Evolutionary conservation across 2,113 vertebrate species (phyloP), one percentile per base, ranked within the genome.

Genomic region (Misgurnus mizolepis): DNA sequence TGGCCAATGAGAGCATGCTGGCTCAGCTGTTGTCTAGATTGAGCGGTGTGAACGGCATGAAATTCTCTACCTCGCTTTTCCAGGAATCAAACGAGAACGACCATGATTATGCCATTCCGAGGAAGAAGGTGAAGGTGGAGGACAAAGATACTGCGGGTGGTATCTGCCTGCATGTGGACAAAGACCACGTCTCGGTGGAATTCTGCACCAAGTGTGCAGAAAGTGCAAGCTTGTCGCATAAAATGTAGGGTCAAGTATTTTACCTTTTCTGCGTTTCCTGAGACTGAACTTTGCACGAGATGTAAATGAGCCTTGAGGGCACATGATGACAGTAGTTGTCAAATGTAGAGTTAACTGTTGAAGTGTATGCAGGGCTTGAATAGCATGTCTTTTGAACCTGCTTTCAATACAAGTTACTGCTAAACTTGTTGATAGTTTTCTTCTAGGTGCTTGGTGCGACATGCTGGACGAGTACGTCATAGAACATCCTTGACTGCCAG

Each of bases 361-460:
- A 72, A 76, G 40, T 85, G 58, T 75, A 18, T 67, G 69, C 61
- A 78, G 70, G 66, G 80, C 64, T 76, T 84, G 82, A 84, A 83
- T 86, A 88, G 89, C 89, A 90, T 92, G 89, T 74, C 70, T 85
- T 40, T 71, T 82, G 71, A 81, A 81, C 83, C 75, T 89, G 61
- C 84, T 84, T 85, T 77, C n/a, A 93, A 91, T 94, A 94, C 95
- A 94, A 93, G 91, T 97, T 96, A 95, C 95, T 98, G 96, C 96
- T 98, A 98, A 99, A 97, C 95, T 91, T 98, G 95, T 98, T 96
- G 96, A 96, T 95, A 98, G 97, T 98, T 99, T 96, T 98, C 92
- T 97, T 96, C 96, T 98, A 99, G 97, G 96, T 98, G 96, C 93
- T 96, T 96, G 96, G 92, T 95, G 94, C 95, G 92, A 95, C 95